Evolutionary conservation across 1,140 invertebrate genomes (phyloP).

Genomic region (Drosophila kohkoa): DNA sequence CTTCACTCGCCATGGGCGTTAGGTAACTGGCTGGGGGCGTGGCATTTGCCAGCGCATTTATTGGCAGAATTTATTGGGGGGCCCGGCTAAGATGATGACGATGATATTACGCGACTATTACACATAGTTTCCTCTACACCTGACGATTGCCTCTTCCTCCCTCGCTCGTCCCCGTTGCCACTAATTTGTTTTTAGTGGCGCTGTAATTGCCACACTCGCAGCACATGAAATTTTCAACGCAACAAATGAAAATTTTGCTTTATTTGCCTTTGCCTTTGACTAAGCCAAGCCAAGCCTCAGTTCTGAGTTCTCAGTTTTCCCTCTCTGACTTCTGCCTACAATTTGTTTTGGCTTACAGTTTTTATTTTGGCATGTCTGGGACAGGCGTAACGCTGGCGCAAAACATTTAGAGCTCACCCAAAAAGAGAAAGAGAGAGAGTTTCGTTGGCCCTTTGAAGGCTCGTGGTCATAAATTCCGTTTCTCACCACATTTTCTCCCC

Average conservation of each 20-base stretch:
- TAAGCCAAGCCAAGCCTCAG: background rate
- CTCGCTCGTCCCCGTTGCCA: no score
- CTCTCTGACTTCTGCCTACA: constrained; percentile 11
- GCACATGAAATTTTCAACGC: constrained; percentile 78
- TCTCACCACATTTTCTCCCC: constrained; percentile 77
- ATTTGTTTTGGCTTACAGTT: constrained; percentile 42
- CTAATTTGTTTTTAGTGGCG: background rate
- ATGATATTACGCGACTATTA: constrained; percentile 48
- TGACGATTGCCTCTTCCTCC: background rate
- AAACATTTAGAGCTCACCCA: constrained; percentile 71
- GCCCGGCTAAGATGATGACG: constrained; percentile 39
- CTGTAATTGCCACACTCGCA: constrained; percentile 68
- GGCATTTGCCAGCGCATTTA: constrained; percentile 61
- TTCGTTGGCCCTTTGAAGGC: constrained; percentile 74
- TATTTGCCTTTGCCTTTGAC: constrained; percentile 14
- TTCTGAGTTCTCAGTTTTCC: no score
- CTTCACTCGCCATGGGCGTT: background rate
- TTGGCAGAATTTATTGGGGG: constrained; percentile 50
- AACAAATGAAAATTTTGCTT: constrained; percentile 70
- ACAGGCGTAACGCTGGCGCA: constrained; percentile 34
- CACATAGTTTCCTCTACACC: constrained; percentile 31
- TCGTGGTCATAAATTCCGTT: constrained; percentile 84
- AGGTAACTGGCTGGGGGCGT: constrained; percentile 35
- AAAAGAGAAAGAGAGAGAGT: background rate
- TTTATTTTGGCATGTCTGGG: constrained; percentile 48